Percentiles rank a stretch among this genome's conserved stretches.
These are phyloP conservation scores for Leguminivora glycinivorella DNA, from an alignment of 1,140 invertebrate genomes.

Conservation along the genomic window DNA sequence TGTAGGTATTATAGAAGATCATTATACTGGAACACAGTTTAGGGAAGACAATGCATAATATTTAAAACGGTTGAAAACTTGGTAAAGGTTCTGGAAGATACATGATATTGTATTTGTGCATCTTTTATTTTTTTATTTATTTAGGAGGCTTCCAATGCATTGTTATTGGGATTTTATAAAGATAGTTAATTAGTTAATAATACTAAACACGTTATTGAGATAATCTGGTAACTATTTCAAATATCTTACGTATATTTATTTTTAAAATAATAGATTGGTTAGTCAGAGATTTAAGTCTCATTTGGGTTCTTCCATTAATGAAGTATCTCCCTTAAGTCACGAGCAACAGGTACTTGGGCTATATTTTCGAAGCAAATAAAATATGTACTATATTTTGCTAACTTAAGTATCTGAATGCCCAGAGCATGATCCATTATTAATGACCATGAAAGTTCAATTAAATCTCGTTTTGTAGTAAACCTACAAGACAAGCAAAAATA, in stretches of 20 bases:
- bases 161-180: constrained; percentile 6
- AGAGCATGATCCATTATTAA: neutral
- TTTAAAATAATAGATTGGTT: neutral
- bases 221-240: neutral
- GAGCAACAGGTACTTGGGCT: constrained; percentile 20
- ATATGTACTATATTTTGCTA: neutral
- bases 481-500: neutral
- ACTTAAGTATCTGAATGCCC: neutral
- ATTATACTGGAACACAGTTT: constrained; percentile 48
- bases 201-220: constrained; percentile 11
- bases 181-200: constrained; percentile 1
- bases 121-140: constrained; percentile 35
- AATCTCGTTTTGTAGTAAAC: neutral
- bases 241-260: neutral
- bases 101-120: constrained; percentile 49
- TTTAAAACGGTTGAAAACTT: constrained; percentile 34
- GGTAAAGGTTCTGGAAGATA: constrained; percentile 45
- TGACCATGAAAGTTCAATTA: neutral
- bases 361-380: constrained; percentile 1
- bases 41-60: constrained; percentile 56
- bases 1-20: constrained; percentile 36
- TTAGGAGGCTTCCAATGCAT: constrained; percentile 10
- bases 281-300: constrained; percentile 5
- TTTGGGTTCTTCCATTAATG: constrained; percentile 3
- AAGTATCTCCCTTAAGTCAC: constrained; percentile 18